phyloP scores from a whole-genome alignment of 2,888 invertebrate genomes.

The Amorpha juglandis region DNA sequence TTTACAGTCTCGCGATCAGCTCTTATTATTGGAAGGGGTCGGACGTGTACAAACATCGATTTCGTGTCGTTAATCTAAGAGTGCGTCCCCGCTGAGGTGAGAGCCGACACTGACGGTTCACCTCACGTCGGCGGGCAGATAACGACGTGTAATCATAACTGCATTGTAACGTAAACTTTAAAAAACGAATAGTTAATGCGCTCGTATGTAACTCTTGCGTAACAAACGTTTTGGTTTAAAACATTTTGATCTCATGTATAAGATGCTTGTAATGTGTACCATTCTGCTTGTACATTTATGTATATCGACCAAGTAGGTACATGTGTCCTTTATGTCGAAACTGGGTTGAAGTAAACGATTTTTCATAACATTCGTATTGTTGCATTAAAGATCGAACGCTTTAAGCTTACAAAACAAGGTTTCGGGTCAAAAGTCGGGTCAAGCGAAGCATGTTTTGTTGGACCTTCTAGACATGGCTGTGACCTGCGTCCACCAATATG shows the following conservation, averaged over 20 bases:
- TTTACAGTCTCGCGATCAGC: constrained; percentile 77
- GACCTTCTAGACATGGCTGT: constrained; percentile 23
- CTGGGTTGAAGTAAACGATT: constrained; percentile 13
- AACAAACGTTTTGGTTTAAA: constrained; percentile 13
- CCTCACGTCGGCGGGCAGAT: constrained; percentile 75
- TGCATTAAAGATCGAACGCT: constrained; percentile 21
- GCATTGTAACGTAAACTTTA: constrained; percentile 32
- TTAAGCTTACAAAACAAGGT: constrained; percentile 24
- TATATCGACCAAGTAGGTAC: constrained; percentile 1
- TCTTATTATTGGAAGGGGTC: constrained; percentile 81
- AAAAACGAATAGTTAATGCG: constrained; percentile 18
- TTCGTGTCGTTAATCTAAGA: constrained; percentile 78
- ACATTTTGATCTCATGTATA: not conserved
- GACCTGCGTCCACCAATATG: constrained; percentile 24
- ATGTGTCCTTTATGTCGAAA: constrained; percentile 4
- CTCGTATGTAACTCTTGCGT: constrained; percentile 6
- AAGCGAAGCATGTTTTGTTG: constrained; percentile 24
- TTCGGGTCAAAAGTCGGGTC: constrained; percentile 25
- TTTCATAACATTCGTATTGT: constrained; percentile 21
- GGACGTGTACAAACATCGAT: constrained; percentile 84
- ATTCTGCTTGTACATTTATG: not conserved
- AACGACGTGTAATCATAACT: constrained; percentile 74
- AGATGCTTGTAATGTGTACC: not conserved
- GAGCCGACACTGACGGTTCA: constrained; percentile 67
- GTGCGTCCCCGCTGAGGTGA: constrained; percentile 66